Evolutionary conservation across 2,888 invertebrate genomes (phyloP), one percentile per base, ranked within the genome.

Genomic region (Autographa pulchrina): DNA sequence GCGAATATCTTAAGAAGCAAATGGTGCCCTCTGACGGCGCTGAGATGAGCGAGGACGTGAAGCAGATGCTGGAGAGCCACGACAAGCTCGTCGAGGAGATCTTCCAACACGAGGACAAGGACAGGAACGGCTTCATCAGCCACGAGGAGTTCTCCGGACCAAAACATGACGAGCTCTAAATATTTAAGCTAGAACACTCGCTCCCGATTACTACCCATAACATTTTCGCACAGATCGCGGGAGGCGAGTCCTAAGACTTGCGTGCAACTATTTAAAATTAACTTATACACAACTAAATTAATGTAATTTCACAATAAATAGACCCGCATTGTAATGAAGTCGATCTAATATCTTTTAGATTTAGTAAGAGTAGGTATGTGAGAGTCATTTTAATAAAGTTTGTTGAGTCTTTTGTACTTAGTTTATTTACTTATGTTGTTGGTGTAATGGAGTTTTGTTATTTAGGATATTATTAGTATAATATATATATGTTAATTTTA

Each of bases 101-200:
- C 89, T 99, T 99, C 97, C 98, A 98, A 90, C 99, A 99, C 91
- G 99, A 99, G 92, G 99, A 99, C 92, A 98, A 98, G 92, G 99
- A 99, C 94, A 98, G 98, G 92, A 99, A 99, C 89, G 99, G 99
- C 74, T 98, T 97, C 95, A 99, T 99, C 86, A 99, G 99, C 78
- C 98, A 98, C 94, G 98, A 98, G 63, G 99, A 99, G 94, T 99
- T 99, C 96, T 99, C 98, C 35, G 99, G 99, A 5, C 99, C 99
- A 18, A 99, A 99, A 92, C 99, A 99, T 93, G 99, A 99, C 92
- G 99, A 99, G 95, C 97, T 99, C 92, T 99, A 98, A 96, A 75
- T 75, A 20, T 66, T 65, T 68, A 76, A 64, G 16, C 65, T 83
- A 67, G 69, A 72, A 67, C 62, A 75, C 76, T 73, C 72, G 66